Evolutionary conservation across 2,113 vertebrate genomes (phyloP).

Genomic region (Uria lomvia): DNA sequence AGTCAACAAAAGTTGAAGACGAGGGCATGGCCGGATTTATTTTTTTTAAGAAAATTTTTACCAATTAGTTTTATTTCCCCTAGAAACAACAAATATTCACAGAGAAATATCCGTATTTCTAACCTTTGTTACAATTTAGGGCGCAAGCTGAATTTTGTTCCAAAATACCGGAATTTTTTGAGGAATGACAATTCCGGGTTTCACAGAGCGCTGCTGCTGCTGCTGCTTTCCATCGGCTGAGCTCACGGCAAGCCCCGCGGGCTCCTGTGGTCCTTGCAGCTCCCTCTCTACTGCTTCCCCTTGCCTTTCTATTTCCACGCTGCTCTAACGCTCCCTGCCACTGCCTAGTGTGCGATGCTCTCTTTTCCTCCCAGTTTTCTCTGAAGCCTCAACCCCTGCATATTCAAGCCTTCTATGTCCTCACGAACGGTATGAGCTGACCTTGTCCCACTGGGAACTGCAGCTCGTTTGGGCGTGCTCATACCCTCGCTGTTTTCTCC

Average conservation of each 20-base stretch:
- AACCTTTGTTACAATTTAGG: not conserved
- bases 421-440: not conserved
- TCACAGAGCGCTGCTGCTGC: rapidly evolving
- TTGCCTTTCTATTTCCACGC: not conserved
- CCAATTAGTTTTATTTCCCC: not conserved
- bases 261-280: not conserved
- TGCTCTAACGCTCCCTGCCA: not conserved
- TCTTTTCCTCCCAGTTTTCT: not conserved
- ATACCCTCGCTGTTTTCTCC: not conserved
- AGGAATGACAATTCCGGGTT: not conserved
- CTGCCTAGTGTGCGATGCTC: not conserved
- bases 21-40: not conserved
- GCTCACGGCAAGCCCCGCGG: not conserved
- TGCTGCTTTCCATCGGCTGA: not conserved
- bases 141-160: not conserved
- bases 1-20: not conserved
- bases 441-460: not conserved
- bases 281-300: not conserved
- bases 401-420: not conserved
- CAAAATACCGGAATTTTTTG: not conserved
- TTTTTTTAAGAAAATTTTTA: not conserved
- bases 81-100: not conserved
- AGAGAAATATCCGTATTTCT: not conserved
- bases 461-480: not conserved
- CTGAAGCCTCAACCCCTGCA: not conserved